Evolutionary conservation across 2,888 invertebrate species (phyloP), one percentile per base, ranked within the genome.

Genomic region (Eristalis pertinax): DNA sequence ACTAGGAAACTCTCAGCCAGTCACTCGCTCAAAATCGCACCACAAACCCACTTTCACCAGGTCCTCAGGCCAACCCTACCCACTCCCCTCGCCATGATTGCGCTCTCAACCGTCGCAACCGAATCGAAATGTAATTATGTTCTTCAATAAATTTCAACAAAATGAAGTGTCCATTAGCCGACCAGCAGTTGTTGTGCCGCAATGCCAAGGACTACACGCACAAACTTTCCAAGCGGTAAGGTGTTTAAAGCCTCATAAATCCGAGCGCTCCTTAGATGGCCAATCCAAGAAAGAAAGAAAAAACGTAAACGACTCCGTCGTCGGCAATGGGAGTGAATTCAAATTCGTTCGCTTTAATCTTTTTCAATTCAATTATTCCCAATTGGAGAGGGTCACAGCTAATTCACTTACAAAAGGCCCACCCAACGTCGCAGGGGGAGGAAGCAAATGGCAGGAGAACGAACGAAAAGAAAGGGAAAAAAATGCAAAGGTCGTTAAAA

Each of bases 281-380:
- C 78, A 29, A 22, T 60, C 24, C 77, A 32, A 32, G 5, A 4
- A 0, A 29, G 4, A 29, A 29, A 29, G 5, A 29, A 32, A 32
- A 32, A 65, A 60, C 78, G 1, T 4, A 19, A 50, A 19, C 50
- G 50, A 50, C 50, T 50, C 8, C 50, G 32, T 10, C 32, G 19
- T 10, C 32, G 19, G 50, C 50, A 50, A 50, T 50, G 5, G 8
- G 79, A 76, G 80, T 76, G 76, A 87, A 84, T 87, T 87, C 43
- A 87, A 80, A 84, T 87, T 76, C 76, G 72, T 83, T 13, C 74
- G 63, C 92, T 92, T 92, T 92, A 92, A 92, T 92, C 92, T 91
- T 90, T 90, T 91, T 92, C 92, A 92, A 92, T 92, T 92, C 92
- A 92, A 92, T 92, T 92, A 92, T 91, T 92, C 92, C 91, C 89